These are phyloP conservation scores for Pachypsylla venusta DNA, from an alignment of 1,140 invertebrate genomes.

Conservation along the genomic window DNA sequence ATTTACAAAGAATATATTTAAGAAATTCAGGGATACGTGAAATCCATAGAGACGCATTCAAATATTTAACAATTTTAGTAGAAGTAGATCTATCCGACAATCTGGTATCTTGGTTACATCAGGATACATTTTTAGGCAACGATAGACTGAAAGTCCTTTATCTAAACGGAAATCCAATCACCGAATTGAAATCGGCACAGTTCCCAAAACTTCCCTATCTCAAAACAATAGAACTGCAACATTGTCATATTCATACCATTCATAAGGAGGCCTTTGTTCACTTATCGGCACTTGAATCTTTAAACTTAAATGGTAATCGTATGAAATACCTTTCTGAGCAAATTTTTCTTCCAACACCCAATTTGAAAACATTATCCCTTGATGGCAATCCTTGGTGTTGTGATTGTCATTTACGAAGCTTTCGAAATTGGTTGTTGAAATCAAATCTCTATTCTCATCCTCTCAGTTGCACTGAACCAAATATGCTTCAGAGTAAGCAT, in stretches of 20 bases:
- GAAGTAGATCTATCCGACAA: conserved; percentile 73
- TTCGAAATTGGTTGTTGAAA: conserved; percentile 61
- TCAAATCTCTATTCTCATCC: conserved; percentile 50
- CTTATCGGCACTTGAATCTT: conserved; percentile 46
- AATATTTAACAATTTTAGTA: conserved; percentile 68
- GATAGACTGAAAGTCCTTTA: conserved; percentile 50
- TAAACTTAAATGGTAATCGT: conserved; percentile 52
- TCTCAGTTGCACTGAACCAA: conserved; percentile 44
- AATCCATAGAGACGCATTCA: conserved; percentile 66
- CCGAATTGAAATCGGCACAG: conserved; percentile 41
- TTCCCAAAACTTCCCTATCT: conserved; percentile 57
- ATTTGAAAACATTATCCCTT: conserved; percentile 58
- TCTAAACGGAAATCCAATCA: conserved; percentile 54
- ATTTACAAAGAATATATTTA: conserved; percentile 68
- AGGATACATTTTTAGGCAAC: conserved; percentile 57
- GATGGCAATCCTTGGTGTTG: conserved; percentile 81
- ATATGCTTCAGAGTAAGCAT: conserved; percentile 37
- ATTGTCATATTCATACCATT: conserved; percentile 54
- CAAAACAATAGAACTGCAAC: conserved; percentile 52
- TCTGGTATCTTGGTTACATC: conserved; percentile 44
- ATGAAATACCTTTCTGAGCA: conserved; percentile 46
- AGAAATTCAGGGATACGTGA: conserved; percentile 52
- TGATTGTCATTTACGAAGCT: conserved; percentile 65
- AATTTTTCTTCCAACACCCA: conserved; percentile 45
- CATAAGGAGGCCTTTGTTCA: conserved; percentile 53